Percentiles rank a stretch among this genome's conserved stretches.
These are phyloP conservation scores for Poecilia gillii DNA, from an alignment of 2,797 vertebrate species.

Conservation along the genomic window DNA sequence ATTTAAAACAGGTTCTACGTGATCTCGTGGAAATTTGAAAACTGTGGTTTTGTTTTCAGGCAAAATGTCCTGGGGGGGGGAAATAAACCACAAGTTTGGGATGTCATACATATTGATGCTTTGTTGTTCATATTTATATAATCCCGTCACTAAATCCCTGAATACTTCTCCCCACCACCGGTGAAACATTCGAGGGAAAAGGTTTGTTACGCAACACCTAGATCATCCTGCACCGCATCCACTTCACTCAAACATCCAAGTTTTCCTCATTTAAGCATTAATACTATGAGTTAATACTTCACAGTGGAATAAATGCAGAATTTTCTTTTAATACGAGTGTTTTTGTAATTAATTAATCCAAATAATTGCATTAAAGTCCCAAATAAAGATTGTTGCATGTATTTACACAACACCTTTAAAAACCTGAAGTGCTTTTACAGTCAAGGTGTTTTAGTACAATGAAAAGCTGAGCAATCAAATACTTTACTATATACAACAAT, in stretches of 20 bases:
- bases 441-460: not conserved
- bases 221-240: not conserved
- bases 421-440: not conserved
- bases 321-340: not conserved
- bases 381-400: not conserved
- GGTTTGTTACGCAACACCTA: not conserved
- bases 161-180: not conserved
- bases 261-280: not conserved
- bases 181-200: not conserved
- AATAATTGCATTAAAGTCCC: not conserved
- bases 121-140: not conserved
- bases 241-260: not conserved
- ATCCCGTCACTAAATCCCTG: not conserved
- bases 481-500: not conserved
- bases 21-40: not conserved
- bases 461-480: not conserved
- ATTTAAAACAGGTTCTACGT: not conserved
- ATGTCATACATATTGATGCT: not conserved
- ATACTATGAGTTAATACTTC: not conserved
- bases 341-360: not conserved
- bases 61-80: no score
- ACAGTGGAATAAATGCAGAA: not conserved
- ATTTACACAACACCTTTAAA: not conserved
- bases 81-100: not conserved
- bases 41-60: not conserved